Evolutionary conservation across 2,888 invertebrate genomes (phyloP), one percentile per base, ranked within the genome.

Genomic region (Nomada fucata): DNA sequence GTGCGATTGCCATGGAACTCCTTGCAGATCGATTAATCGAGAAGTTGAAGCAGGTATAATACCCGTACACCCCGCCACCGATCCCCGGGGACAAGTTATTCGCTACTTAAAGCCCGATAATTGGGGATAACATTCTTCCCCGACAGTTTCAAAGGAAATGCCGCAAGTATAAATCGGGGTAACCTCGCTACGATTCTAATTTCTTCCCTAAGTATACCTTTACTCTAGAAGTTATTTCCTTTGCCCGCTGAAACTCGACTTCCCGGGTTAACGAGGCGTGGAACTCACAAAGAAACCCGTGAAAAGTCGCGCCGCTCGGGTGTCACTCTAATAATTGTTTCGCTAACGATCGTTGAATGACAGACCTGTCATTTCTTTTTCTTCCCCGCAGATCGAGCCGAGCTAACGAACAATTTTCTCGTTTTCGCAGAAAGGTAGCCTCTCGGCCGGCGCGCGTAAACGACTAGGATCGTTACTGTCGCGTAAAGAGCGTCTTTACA

Each of bases 391-490:
- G 4, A 72, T 64, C 9, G 57, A 36, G 53, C 10, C 63, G 18
- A 4, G 44, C 50, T 70, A 79, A 80, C 65, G 80, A 80, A 80
- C 61, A 7, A 36, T 36, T 20, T 15, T 55, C 36, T 15, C 9
- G 11, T 2, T 7, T 29, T 29, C 10, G 55, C 2, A 29, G 68
- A 44, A 61, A 61, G 36, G 36, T 59, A n/a, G 44, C 42, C 36
- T 1, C 36, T 29, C 26, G 15, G 4, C 36, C 59, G 36, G 53
- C 52, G 11, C 23, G 15, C 20, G 26, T 63, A 20, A 36, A 42
- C 82, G 76, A 82, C 76, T 73, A 82, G 64, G 76, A 52, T 47
- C 71, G 72, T 82, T 73, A 76, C 72, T 68, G 64, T 50, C 47
- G 61, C 42, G 64, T 65, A 60, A 79, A 67, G 72, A 59, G 13